Evolutionary conservation across 2,113 vertebrate genomes (phyloP).

Genomic region (Deroptyus accipitrinus): DNA sequence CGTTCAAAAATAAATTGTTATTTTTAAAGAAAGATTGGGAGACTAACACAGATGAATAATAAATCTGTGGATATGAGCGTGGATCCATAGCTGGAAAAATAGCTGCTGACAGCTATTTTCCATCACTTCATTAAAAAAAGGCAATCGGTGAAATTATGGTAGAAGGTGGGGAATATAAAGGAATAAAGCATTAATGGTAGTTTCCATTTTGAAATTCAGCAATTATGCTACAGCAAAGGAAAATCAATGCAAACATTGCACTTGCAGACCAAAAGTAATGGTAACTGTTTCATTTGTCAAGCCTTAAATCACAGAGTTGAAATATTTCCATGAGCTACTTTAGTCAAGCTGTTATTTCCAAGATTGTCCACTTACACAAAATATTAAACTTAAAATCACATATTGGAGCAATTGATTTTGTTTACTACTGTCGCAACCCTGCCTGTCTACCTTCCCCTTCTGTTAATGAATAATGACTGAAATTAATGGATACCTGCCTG

Average conservation of each 20-base stretch:
- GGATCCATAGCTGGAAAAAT: background rate
- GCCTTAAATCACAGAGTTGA: constrained; percentile 24
- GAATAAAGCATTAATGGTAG: background rate
- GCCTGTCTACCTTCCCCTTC: background rate
- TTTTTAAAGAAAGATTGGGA: constrained; percentile 50
- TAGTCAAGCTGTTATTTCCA: constrained; percentile 48
- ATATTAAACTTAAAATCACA: constrained; percentile 40
- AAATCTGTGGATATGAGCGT: background rate
- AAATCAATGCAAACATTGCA: constrained; percentile 37
- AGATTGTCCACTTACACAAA: constrained; percentile 52
- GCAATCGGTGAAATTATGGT: background rate
- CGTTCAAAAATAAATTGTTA: constrained; percentile 44
- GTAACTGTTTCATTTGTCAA: constrained; percentile 60
- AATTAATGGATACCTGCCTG: background rate
- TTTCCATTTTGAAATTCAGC: constrained; percentile 11
- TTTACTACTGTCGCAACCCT: background rate
- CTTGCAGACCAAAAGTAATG: constrained; percentile 25
- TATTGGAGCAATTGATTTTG: constrained; percentile 7
- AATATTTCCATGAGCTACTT: constrained; percentile 41
- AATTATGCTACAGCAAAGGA: background rate
- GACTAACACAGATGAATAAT: constrained; percentile 37
- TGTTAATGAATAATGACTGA: background rate
- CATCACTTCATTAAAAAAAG: constrained; percentile 23
- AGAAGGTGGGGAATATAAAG: background rate
- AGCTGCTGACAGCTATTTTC: constrained; percentile 21